These are phyloP conservation scores for Champsocephalus esox DNA, from an alignment of 2,797 vertebrate species.

Conservation along the genomic window DNA sequence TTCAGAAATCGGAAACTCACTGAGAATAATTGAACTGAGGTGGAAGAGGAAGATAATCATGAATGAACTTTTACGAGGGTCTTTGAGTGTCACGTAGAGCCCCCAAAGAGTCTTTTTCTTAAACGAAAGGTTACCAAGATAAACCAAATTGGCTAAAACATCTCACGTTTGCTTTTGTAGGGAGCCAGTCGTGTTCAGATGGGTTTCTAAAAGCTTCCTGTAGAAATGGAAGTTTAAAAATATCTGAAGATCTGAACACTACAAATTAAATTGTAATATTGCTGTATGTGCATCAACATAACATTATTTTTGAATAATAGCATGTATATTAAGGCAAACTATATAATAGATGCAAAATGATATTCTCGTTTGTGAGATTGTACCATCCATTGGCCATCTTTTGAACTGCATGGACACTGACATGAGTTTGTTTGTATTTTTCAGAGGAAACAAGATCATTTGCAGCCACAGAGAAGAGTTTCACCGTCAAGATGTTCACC, in stretches of 20 bases:
- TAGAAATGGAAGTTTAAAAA: neutral
- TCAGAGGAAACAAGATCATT: slow-evolving; percentile 90
- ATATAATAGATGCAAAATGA: neutral
- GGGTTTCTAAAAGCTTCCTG: neutral
- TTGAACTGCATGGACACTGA: slow-evolving; percentile 33
- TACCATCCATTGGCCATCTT: slow-evolving; percentile 22
- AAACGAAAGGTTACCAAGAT: neutral
- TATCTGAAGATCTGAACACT: neutral
- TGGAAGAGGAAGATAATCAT: neutral
- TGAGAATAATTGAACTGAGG: too few relatives aligned
- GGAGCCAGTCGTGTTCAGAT: neutral
- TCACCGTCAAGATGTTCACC: slow-evolving; percentile 93
- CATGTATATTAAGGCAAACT: neutral
- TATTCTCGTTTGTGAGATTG: neutral
- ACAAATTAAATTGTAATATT: neutral
- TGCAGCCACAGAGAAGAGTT: slow-evolving; percentile 89
- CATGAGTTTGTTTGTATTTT: slow-evolving; percentile 24
- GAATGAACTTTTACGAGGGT: neutral
- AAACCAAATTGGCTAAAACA: neutral
- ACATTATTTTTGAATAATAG: neutral
- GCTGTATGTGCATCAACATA: neutral
- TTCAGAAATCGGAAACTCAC: too few relatives aligned
- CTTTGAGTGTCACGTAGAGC: neutral
- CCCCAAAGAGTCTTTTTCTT: neutral
- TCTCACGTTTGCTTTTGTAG: neutral